These are phyloP conservation scores for Rhagologus leucostigma DNA, from an alignment of 2,113 vertebrate genomes.

Conservation along the genomic window DNA sequence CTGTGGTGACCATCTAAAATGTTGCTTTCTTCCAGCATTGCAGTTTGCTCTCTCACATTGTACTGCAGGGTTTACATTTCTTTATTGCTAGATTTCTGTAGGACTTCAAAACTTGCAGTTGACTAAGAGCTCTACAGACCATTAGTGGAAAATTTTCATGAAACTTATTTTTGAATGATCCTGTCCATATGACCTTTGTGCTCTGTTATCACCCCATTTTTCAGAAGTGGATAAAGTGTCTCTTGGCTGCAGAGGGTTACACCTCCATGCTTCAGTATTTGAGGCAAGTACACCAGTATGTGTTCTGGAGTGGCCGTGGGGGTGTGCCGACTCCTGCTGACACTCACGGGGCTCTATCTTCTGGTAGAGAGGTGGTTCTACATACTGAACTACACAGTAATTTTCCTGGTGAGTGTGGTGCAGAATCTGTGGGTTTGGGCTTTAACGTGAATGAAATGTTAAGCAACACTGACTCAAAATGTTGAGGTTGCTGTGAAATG, in stretches of 20 bases:
- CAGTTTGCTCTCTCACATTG: neutral
- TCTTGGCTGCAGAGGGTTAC: neutral
- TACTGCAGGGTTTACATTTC: neutral
- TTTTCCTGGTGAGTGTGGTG: neutral
- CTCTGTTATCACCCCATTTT: neutral
- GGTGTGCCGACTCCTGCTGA: neutral
- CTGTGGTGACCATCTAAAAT: neutral
- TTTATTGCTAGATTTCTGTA: neutral
- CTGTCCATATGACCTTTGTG: neutral
- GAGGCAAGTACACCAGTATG: accelerated
- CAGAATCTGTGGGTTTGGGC: neutral
- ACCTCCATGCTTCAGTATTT: neutral
- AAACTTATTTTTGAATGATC: neutral
- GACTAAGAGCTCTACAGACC: neutral
- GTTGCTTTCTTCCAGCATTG: neutral
- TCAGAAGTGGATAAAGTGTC: neutral
- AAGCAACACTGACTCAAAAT: neutral
- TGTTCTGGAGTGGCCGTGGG: neutral
- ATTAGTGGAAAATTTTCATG: neutral
- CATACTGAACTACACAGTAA: accelerated
- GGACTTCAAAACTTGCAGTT: neutral
- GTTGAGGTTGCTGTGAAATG: neutral
- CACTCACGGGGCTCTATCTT: neutral
- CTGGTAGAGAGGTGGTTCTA: neutral
- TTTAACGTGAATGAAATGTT: neutral